Evolutionary conservation across 92 coral and sea anemone genomes (phyloP).

Genomic region (Blastomussa wellsi): DNA sequence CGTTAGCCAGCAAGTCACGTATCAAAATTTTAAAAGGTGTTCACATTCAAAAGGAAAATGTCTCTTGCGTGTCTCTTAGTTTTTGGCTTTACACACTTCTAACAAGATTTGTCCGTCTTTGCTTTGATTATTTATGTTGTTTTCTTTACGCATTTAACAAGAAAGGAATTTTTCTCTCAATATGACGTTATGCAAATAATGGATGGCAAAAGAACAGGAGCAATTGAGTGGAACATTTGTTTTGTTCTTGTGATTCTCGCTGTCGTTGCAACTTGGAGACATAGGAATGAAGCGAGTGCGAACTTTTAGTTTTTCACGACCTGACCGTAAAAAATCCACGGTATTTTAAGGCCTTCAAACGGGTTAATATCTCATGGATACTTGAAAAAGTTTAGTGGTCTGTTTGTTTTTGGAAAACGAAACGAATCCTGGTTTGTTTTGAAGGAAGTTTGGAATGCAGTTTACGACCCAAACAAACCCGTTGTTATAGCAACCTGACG

Average conservation of each 20-base stretch:
- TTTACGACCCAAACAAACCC: conserved; percentile 57
- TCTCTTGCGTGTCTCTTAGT: too few species aligned
- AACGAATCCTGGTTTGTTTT: conserved; percentile 21
- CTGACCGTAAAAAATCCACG: neutral
- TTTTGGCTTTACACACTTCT: too few species aligned
- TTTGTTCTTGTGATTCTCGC: conserved; percentile 25
- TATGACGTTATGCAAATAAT: conserved; percentile 28
- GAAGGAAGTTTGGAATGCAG: conserved; percentile 49
- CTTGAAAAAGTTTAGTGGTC: neutral
- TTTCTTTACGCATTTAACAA: conserved; percentile 15
- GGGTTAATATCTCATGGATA: neutral
- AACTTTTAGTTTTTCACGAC: neutral
- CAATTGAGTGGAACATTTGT: conserved; percentile 54
- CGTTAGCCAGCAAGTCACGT: too few species aligned
- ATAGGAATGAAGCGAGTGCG: conserved; percentile 41
- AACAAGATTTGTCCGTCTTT: neutral
- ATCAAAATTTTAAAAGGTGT: too few species aligned
- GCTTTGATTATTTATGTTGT: neutral
- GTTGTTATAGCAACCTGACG: conserved; percentile 83
- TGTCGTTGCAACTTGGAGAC: conserved; percentile 49
- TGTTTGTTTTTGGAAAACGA: conserved; percentile 38
- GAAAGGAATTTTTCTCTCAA: conserved; percentile 9
- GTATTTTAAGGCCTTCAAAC: neutral
- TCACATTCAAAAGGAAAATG: too few species aligned
- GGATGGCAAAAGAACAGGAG: conserved; percentile 18